Percentiles rank a stretch among this genome's conserved stretches.
These are phyloP conservation scores for Takifugu bimaculatus DNA, from an alignment of 2,113 vertebrate genomes.

Conservation along the genomic window DNA sequence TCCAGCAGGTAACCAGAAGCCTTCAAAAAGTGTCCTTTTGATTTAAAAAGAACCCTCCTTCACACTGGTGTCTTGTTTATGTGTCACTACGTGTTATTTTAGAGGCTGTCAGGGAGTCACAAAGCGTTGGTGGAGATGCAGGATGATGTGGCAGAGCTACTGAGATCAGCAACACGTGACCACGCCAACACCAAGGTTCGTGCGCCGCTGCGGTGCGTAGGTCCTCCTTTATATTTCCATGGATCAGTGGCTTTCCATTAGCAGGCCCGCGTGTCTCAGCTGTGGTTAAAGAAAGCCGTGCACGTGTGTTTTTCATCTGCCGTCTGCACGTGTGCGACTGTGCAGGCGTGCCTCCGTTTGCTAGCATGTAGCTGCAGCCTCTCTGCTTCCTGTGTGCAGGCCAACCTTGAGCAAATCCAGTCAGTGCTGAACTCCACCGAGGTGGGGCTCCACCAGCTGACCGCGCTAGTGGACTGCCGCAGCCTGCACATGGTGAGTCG, in stretches of 20 bases:
- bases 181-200: constrained; percentile 85
- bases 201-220: constrained; percentile 18
- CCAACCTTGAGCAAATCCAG: constrained; percentile 83
- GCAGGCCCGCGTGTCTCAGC: constrained; percentile 2
- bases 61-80: neutral
- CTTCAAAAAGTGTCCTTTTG: neutral
- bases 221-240: neutral
- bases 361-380: neutral
- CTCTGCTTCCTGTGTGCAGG: constrained; percentile 63
- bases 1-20: constrained; percentile 83
- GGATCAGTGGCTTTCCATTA: neutral
- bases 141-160: constrained; percentile 82
- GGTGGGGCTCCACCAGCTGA: constrained; percentile 90
- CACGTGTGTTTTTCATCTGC: neutral
- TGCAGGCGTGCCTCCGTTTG: neutral
- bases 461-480: constrained; percentile 91
- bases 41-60: too few species aligned
- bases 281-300: neutral
- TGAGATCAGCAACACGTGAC: constrained; percentile 79
- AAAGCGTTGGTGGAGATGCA: constrained; percentile 96
- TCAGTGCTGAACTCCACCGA: constrained; percentile 88
- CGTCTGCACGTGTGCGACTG: neutral
- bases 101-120: constrained; percentile 93
- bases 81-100: constrained; percentile 14
- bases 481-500: constrained; percentile 91